Evolutionary conservation across 1,140 invertebrate genomes (phyloP).

Genomic region (Trichoplusia ni): DNA sequence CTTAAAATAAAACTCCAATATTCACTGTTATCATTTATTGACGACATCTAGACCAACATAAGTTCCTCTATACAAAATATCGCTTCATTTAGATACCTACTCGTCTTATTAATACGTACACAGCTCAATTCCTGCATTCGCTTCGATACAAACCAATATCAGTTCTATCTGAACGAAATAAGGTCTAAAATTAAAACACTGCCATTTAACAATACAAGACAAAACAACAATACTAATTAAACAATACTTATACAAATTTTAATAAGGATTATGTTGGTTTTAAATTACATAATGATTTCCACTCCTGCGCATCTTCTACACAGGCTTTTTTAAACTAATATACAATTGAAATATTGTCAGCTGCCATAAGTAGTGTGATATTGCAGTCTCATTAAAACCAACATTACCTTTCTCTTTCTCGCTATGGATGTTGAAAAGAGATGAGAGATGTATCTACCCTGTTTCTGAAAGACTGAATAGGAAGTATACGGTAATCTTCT

Average conservation of each 20-base stretch:
- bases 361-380: no score
- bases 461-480: no score
- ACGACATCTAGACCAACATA: slow-evolving; percentile 45
- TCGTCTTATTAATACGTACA: slow-evolving; percentile 45
- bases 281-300: no score
- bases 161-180: slow-evolving; percentile 13
- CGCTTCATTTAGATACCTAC: slow-evolving; percentile 50
- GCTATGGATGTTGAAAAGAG: no score
- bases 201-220: not conserved
- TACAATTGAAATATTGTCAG: no score
- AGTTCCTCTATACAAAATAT: slow-evolving; percentile 61
- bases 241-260: not conserved
- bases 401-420: no score
- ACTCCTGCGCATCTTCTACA: no score
- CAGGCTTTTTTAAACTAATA: not conserved
- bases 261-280: no score
- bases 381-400: no score
- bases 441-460: no score
- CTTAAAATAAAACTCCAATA: slow-evolving; percentile 44
- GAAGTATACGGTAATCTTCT: no score
- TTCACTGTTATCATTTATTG: slow-evolving; percentile 41
- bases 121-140: slow-evolving; percentile 25
- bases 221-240: no score
- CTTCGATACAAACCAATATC: slow-evolving; percentile 2
- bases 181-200: slow-evolving; percentile 2